Base-by-base conservation (phyloP, 2,888 invertebrate genomes). In the Tolmerus cingulatus region DNA sequence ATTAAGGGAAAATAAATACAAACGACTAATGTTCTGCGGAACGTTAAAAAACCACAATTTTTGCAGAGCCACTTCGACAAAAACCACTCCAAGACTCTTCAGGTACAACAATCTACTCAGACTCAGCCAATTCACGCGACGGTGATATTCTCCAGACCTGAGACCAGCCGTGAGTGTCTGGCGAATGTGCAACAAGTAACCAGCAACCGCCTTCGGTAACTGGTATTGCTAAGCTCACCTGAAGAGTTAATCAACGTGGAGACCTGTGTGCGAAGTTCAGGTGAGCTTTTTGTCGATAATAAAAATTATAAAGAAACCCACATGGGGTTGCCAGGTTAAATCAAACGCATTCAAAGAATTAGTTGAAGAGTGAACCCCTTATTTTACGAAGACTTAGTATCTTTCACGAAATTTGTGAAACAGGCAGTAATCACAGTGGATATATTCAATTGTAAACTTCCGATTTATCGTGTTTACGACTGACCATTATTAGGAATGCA, bases 181-280 rank as follows among this genome's bases (percentile, higher is more conserved):
- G 37, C 76, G 40, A 76, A 76, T 76, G 76, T 76, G 76, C 76
- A 76, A 76, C 76, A n/a, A 76, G 76, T 34, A 37, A 76, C 82
- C 57, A 30, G 16, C 84, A 84, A 74, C 74, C 74, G 27, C 37
- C 84, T 84, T 23, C 74, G 34, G 84, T 84, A 66, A 66, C 66
- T 84, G 34, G 57, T 57, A 78, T 34, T 66, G 79, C 43, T 46
- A 79, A 79, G 79, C 79, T 79, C 34, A 82, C 82, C 82, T 55
- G 7, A 46, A 23, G 79, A 40, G 79, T 27, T 46, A 30, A 46
- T 46, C 79, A 19, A 27, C 27, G 27, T 27, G 34, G 76, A n/a
- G 37, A 43, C 84, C 37, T 84, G 84, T 84, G 66, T 84, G 84
- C 84, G 66, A 84, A 84, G 84, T 84, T 84, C 37, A 76, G 76